Conservation (phyloP, 2,113 vertebrate genomes). For the Seriola aureovittata region DNA sequence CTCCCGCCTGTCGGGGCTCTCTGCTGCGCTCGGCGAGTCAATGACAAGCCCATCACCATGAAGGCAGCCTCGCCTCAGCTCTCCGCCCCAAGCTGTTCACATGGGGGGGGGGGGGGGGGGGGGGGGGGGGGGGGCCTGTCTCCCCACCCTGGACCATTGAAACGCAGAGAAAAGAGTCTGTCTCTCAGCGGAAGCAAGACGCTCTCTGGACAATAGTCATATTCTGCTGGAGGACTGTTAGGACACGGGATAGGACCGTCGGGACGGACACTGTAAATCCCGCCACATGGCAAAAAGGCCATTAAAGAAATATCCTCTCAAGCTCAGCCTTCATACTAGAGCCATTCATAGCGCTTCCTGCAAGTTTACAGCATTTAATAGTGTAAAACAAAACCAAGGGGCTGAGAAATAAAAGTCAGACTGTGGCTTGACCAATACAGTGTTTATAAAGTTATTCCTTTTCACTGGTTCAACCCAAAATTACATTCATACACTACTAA, state of each 20-base stretch:
- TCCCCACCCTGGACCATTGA: conserved; percentile 56
- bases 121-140: conserved; percentile 21
- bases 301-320: not conserved
- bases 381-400: not conserved
- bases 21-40: conserved; percentile 58
- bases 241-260: conserved; percentile 17
- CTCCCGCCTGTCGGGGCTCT: conserved; percentile 52
- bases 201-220: conserved; percentile 67
- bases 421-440: too few relatives aligned
- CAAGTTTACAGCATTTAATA: not conserved
- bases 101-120: too few relatives aligned
- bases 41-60: conserved; percentile 40
- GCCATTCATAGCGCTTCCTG: not conserved
- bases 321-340: not conserved
- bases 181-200: conserved; percentile 61
- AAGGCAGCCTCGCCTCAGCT: conserved; percentile 42
- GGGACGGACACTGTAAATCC: conserved; percentile 10
- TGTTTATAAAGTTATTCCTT: not conserved
- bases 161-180: conserved; percentile 66
- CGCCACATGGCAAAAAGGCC: conserved; percentile 9
- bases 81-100: conserved; percentile 64
- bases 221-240: conserved; percentile 66
- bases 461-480: not conserved
- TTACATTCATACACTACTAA: not conserved
- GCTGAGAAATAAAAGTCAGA: not conserved